Evolutionary conservation across 2,888 invertebrate species (phyloP), one percentile per base, ranked within the genome.

Genomic region (Eucera pruinosa): DNA sequence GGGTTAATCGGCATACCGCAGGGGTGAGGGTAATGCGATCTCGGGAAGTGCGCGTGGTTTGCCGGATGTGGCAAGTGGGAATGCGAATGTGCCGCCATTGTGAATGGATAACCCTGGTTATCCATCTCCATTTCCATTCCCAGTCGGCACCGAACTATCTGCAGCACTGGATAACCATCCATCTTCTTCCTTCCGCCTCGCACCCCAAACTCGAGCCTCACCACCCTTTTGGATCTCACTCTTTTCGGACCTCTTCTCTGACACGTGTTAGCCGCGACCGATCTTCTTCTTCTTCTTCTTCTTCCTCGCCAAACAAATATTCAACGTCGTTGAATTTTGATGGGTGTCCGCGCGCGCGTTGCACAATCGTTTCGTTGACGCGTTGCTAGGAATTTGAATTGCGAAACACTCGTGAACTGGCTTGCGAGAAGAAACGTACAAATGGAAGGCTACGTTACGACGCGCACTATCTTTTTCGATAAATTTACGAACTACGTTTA

Each of bases 101-200:
- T 83, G 72, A 90, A 89, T 30, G 90, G 91, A 84, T 91, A 91
- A 61, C 88, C 89, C 64, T 87, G 86, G 77, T 82, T 87, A 76
- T 89, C 90, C 84, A 90, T 84, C 72, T 89, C 89, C 74, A 90
- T 80, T 62, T 91, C 91, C 74, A 89, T 86, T 48, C 89, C 90
- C 39, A 91, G 88, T 60, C 91, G 90, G 72, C 91, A 92, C 41
- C 92, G 90, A 75, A 92, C 90, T 78, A 92, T 91, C 85, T 91
- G 91, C 71, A 92, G 81, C 66, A 92, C 90, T 62, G 92, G 92
- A 78, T 90, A 90, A 27, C 90, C 90, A 80, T 92, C 91, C 92
- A 92, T 92, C 73, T 82, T 83, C 77, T 30, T 30, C 18, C n/a
- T 7, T 48, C 7, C 1, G 9, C 45, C 25, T 20, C 4, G 7